Percentiles rank a stretch among this genome's conserved stretches.
phyloP scores from a whole-genome alignment of 2,113 vertebrate species.

The Vanacampus margaritifer region DNA sequence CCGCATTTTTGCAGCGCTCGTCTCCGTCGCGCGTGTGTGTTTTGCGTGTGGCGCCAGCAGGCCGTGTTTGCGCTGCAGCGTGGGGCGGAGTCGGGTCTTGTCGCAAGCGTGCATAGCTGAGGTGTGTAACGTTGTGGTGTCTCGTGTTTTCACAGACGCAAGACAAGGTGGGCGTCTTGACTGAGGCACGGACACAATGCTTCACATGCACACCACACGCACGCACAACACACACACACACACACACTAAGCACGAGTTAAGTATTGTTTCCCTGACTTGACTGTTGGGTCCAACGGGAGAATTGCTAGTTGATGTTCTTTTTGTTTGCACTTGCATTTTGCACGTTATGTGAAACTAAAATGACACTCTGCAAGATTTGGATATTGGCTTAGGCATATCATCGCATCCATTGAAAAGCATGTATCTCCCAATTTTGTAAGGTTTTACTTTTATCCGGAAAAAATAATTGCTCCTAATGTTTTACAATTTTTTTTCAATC shows the following conservation, averaged over 20 bases:
- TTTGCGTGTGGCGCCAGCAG: slow-evolving; percentile 42
- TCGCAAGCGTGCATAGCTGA: not conserved
- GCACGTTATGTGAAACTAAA: slow-evolving; percentile 24
- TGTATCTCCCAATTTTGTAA: not conserved
- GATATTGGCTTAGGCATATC: slow-evolving; percentile 7
- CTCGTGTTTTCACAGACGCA: slow-evolving; percentile 79
- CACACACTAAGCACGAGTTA: slow-evolving; percentile 46
- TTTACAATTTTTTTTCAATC: not conserved
- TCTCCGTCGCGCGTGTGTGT: slow-evolving; percentile 44
- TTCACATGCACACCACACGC: slow-evolving; percentile 54
- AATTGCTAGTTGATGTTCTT: slow-evolving; percentile 18
- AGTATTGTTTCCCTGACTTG: slow-evolving; percentile 50
- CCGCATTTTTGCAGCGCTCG: slow-evolving; percentile 34
- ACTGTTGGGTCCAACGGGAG: slow-evolving; percentile 28
- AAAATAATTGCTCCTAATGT: too few relatives aligned
- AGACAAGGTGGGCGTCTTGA: slow-evolving; percentile 76
- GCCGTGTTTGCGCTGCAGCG: slow-evolving; percentile 25
- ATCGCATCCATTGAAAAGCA: not conserved
- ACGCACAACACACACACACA: slow-evolving; percentile 16
- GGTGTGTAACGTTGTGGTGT: slow-evolving; percentile 68
- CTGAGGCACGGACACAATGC: slow-evolving; percentile 68
- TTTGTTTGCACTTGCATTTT: not conserved
- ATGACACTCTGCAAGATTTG: not conserved
- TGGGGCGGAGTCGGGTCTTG: slow-evolving; percentile 8
- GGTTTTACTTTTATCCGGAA: too few relatives aligned